Percentiles rank a stretch among this genome's conserved stretches.
Evolutionary conservation across 2,113 vertebrate species (phyloP).

Genomic region (Calypte anna): DNA sequence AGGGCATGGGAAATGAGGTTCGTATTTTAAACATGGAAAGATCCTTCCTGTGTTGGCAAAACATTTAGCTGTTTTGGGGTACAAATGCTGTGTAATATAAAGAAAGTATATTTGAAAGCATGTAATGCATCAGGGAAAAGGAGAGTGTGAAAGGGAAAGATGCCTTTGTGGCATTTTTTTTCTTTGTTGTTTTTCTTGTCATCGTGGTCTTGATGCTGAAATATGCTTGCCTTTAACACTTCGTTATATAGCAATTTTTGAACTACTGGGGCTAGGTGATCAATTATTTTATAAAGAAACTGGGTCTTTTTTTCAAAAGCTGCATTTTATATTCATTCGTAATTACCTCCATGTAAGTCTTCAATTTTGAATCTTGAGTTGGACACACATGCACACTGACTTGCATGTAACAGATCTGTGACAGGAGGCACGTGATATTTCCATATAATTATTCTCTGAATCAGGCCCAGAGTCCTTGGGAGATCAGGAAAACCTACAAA

Average conservation of each 20-base stretch:
- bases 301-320: conserved; percentile 53
- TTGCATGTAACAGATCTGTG: conserved; percentile 74
- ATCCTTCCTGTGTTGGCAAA: neutral
- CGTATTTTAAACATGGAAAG: neutral
- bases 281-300: conserved; percentile 64
- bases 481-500: conserved; percentile 24
- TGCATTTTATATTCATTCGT: conserved; percentile 75
- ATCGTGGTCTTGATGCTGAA: neutral
- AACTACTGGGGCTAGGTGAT: neutral
- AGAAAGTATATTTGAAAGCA: neutral
- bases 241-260: neutral
- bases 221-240: neutral
- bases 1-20: neutral
- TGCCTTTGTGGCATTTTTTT: neutral
- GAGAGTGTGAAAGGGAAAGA: neutral
- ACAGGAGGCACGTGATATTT: conserved; percentile 61
- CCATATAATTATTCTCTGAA: conserved; percentile 54
- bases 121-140: neutral
- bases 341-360: conserved; percentile 77
- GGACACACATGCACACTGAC: conserved; percentile 69
- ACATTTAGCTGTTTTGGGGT: neutral
- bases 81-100: neutral
- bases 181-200: neutral
- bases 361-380: conserved; percentile 76
- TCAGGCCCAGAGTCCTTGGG: conserved; percentile 23